Base-by-base conservation (phyloP, 2,113 vertebrate genomes). In the Nothobranchius kuhntae region DNA sequence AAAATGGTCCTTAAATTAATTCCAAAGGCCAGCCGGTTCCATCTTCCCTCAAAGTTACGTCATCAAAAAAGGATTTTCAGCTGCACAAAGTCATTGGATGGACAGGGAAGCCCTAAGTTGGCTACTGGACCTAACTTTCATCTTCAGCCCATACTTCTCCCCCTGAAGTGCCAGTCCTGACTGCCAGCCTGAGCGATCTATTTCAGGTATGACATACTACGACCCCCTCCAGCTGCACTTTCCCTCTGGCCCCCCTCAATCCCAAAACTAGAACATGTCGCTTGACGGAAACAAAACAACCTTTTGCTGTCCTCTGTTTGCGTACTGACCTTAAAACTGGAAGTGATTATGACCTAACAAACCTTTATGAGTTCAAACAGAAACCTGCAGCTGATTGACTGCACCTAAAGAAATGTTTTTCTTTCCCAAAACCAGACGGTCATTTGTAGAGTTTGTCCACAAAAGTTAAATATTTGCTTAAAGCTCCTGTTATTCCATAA, bases 241-340 rank as follows among this genome's bases (percentile, higher is more conserved):
- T 72, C 71, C 71, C 71, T 7, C 70, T 48, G 13, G 5, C 64
- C 62, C 65, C 30, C 53, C 36, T 30, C 60, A 65, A 8, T 14
- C 71, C 62, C 59, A 65, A 38, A 30, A 55, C 67, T 62, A 61
- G 44, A 75, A 71, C 70, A 15, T 69, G 48, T 35, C 4, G 45
- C 53, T 44, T 38, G 53, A 59, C 57, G 56, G 60, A 63, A 52
- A 69, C 55, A 3, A 8, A 45, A 73, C 35, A 55, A 85, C 87
- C 87, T 86, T 70, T 60, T 47, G 8, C 72, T 55, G 87, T 91
- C 88, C 81, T 86, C 73, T 77, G 74, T 17, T 62, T 56, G 66
- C 53, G 57, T 40, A 26, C 61, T 77, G 26, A 45, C n/a, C 42
- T 26, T 21, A 8, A 13, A 13, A 3, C 56, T 13, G 56, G 56